Evolutionary conservation across 2,113 vertebrate genomes (phyloP).

Genomic region (Dendrocopos noguchii): DNA sequence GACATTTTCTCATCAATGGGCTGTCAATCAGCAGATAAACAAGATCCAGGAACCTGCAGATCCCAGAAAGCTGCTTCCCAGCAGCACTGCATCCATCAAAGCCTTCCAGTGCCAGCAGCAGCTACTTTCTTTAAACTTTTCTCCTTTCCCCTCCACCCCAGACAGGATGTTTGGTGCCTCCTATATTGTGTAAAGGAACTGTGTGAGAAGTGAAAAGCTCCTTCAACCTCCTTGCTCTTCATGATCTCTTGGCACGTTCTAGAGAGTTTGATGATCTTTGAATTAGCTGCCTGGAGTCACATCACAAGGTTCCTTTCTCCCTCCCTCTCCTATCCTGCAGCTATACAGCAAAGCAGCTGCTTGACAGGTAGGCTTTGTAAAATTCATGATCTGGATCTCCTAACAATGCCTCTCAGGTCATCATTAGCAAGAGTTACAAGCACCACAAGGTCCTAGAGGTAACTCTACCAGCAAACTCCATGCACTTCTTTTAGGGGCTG

Average conservation of each 20-base stretch:
- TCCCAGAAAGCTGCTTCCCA: neutral
- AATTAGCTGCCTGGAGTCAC: slow-evolving; percentile 23
- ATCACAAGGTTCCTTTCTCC: slow-evolving; percentile 4
- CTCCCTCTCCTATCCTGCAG: neutral
- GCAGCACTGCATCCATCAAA: slow-evolving; percentile 31
- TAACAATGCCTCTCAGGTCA: slow-evolving; percentile 56
- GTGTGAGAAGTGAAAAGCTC: slow-evolving; percentile 33
- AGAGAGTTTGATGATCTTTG: slow-evolving; percentile 19
- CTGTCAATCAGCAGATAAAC: slow-evolving; percentile 31
- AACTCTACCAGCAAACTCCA: neutral
- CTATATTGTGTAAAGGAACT: neutral
- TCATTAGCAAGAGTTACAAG: slow-evolving; percentile 59
- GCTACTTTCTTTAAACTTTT: neutral
- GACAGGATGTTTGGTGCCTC: neutral
- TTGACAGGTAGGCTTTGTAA: slow-evolving; percentile 38
- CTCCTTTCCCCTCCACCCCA: neutral
- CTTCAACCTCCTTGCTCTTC: neutral
- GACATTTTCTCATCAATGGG: slow-evolving; percentile 2
- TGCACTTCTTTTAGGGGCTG: neutral
- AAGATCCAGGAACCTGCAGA: neutral
- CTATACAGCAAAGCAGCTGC: slow-evolving; percentile 1
- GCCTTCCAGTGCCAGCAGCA: slow-evolving; percentile 12
- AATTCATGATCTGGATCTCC: slow-evolving; percentile 40
- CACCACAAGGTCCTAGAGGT: slow-evolving; percentile 12
- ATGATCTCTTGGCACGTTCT: slow-evolving; percentile 28